Evolutionary conservation across 2,797 vertebrate genomes (phyloP).

Genomic region (Carduelis carduelis): DNA sequence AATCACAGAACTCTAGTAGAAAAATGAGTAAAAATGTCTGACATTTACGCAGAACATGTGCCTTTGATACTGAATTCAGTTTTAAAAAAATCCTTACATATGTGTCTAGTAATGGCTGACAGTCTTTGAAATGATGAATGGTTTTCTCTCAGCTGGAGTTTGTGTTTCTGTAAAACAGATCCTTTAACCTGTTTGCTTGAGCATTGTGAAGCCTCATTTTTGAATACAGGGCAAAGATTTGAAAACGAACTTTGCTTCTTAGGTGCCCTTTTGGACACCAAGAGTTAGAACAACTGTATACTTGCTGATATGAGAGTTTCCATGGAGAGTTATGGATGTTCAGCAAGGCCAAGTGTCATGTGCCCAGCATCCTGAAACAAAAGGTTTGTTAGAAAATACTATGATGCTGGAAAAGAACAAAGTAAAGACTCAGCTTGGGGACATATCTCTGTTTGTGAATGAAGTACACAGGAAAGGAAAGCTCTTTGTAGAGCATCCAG

Average conservation of each 20-base stretch:
- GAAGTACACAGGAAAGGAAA: not conserved
- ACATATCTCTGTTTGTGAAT: not conserved
- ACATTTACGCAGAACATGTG: not conserved
- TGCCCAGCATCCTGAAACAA: not conserved
- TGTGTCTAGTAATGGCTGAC: not conserved
- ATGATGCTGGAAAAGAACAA: not conserved
- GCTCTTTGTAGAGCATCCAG: not conserved
- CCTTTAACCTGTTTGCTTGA: not conserved
- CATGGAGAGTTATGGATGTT: not conserved
- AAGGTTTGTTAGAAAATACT: not conserved
- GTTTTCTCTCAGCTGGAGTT: not conserved
- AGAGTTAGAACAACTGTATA: not conserved
- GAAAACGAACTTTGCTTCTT: not conserved
- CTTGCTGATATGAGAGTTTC: not conserved
- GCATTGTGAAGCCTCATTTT: not conserved
- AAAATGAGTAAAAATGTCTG: conserved; percentile 23
- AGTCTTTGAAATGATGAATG: not conserved
- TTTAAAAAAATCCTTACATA: not conserved
- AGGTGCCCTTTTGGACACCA: not conserved
- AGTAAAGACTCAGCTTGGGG: not conserved
- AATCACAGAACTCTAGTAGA: conserved; percentile 21
- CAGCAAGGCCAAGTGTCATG: not conserved
- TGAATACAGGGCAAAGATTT: not conserved
- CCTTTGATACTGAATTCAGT: not conserved
- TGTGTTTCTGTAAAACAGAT: not conserved